Conservation (phyloP, 2,113 vertebrate species). For the Vidua macroura region DNA sequence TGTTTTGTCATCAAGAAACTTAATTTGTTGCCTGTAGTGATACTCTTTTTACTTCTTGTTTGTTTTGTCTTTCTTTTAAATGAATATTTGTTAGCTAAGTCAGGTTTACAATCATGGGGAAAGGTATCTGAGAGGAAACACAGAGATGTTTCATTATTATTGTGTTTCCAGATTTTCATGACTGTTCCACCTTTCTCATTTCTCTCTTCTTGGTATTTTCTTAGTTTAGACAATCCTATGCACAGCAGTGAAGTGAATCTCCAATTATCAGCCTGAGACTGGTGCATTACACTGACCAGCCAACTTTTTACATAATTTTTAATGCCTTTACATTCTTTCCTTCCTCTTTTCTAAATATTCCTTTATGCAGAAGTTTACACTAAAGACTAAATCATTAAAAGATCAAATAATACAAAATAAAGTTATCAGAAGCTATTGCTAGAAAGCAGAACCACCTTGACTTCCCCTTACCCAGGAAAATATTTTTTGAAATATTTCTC, state of each 20-base stretch:
- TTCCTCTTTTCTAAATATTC: neutral
- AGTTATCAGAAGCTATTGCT: fast-evolving
- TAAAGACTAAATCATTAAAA: neutral
- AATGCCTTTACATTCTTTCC: neutral
- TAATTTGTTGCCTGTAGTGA: neutral
- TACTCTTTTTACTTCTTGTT: neutral
- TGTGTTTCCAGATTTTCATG: neutral
- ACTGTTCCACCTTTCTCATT: neutral
- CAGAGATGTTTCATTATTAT: neutral
- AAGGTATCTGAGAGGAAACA: neutral
- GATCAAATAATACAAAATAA: neutral
- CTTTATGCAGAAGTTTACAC: neutral
- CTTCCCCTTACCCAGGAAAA: neutral
- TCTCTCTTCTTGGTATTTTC: neutral
- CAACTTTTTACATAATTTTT: neutral
- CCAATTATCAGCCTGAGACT: neutral
- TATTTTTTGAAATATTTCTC: neutral
- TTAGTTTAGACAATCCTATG: neutral
- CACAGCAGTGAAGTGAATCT: neutral
- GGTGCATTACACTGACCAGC: neutral
- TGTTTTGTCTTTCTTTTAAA: neutral
- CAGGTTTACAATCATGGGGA: neutral
- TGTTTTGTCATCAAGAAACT: neutral
- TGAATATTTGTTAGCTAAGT: neutral
- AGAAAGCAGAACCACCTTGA: neutral